Conservation (phyloP, 2,797 vertebrate genomes). For the Anabacerthia variegaticeps region DNA sequence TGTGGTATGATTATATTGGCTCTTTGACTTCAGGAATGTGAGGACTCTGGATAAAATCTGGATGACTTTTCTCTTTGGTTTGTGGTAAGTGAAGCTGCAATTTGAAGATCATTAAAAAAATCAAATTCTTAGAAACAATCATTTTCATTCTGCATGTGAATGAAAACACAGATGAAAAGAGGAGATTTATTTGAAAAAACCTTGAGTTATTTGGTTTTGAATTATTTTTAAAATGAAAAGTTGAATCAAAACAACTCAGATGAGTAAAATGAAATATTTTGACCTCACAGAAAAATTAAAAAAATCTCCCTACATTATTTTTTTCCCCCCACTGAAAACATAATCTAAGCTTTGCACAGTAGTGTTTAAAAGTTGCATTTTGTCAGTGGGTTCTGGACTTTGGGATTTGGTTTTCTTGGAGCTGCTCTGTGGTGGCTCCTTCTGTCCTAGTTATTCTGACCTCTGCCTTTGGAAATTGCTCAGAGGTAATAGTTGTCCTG, state of each 20-base stretch:
- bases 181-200: background rate
- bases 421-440: background rate
- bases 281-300: background rate
- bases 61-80: background rate
- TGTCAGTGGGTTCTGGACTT: background rate
- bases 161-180: background rate
- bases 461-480: background rate
- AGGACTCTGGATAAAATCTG: background rate
- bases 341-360: background rate
- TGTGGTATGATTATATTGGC: background rate
- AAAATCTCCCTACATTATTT: background rate
- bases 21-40: background rate
- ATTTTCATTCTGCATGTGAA: background rate
- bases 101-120: background rate
- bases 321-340: background rate
- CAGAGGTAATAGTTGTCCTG: background rate
- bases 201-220: background rate
- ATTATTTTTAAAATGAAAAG: background rate
- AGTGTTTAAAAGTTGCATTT: background rate
- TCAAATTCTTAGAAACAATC: background rate
- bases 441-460: background rate
- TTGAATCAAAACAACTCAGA: background rate
- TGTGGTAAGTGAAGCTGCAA: background rate
- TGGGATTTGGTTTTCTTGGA: background rate
- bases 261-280: background rate